Evolutionary conservation across 2,888 invertebrate genomes (phyloP), one percentile per base, ranked within the genome.

Genomic region (Limnephilus rhombicus): DNA sequence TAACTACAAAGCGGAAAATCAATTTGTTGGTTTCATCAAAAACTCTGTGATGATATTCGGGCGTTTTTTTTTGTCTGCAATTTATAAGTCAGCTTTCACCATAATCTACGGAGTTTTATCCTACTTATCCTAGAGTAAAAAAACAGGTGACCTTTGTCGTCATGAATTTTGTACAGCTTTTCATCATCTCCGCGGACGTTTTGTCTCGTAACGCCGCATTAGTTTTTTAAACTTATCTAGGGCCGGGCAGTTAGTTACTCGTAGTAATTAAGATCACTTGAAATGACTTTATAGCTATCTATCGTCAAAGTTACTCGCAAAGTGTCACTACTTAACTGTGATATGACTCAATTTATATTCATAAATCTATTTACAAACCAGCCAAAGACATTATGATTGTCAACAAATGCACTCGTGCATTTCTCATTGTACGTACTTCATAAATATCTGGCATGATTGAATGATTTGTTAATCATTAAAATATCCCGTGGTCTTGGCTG

Each of bases 331-430:
- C 53, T 68, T 68, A 68, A 24, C 53, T 68, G 53, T 24, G 53
- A 18, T 68, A n/a, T 24, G 68, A 68, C 2, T 68, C 68, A 68
- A 68, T 68, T 68, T 68, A 68, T 68, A n/a, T 68, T 68, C 68
- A 24, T 68, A 9, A 68, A n/a, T 68, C 24, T n/a, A 68, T 68
- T 68, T 24, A 9, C 24, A 24, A 68, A 24, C 24, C 24, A 68
- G 9, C 53, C 7, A 68, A 68, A 68, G 68, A 68, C 68, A 24
- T n/a, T 68, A 68, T 24, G 7, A 68, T 68, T 68, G 68, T 68
- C 68, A 68, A 68, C 68, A n/a, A 68, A 68, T 68, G 68, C 68
- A 53, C 53, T 83, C 83, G 29, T 83, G 83, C 83, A 83, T 83
- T 83, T 37, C 37, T 15, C 83, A 18, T 15, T 15, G 53, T 18